Evolutionary conservation across 64 coral and sea anemone species (phyloP), one percentile per base, ranked within the genome.

Genomic region (Porites lutea): DNA sequence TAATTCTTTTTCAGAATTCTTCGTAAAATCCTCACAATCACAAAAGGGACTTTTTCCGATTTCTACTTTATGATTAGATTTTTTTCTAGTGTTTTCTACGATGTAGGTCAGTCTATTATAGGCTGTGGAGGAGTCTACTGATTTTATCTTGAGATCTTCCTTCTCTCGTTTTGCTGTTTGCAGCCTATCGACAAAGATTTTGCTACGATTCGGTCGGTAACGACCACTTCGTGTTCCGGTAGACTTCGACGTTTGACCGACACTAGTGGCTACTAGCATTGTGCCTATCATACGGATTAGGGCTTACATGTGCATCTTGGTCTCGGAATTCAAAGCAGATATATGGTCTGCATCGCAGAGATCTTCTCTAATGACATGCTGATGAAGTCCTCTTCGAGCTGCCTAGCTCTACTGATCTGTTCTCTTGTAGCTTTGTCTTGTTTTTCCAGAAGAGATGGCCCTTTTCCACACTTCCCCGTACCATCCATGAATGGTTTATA

Each of bases 201-300:
- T 92, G 27, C 90, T 92, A 51, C 82, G 69, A 63, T 11, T 76
- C 1, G 91, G 21, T 78, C 83, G 63, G 52, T 87, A 93, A 55
- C 83, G 83, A n/a, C 65, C 83, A 2, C 13, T 37, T 79, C 82
- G 60, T 87, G 82, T 21, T 67, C 69, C 82, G 19, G 66, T 59
- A 65, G 91, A 88, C 53, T 65, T 68, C 37, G 46, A 18, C 52
- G 75, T 50, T 18, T 78, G 59, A 79, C 87, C 52, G 53, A 79
- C 83, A 82, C 92, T 93, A 54, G 92, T n/a, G n/a, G n/a, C n/a
- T n/a, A n/a, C n/a, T n/a, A n/a, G n/a, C 59, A 79, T 93, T 88
- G 61, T 88, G 76, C 13, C 61, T 73, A 80, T 88, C 75, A 37
- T 93, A 78, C 2, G 92, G 76, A 22, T 60, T 73, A 12, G 72